phyloP scores from a whole-genome alignment of 2,888 invertebrate species.

The Linnaemya vulpina region DNA sequence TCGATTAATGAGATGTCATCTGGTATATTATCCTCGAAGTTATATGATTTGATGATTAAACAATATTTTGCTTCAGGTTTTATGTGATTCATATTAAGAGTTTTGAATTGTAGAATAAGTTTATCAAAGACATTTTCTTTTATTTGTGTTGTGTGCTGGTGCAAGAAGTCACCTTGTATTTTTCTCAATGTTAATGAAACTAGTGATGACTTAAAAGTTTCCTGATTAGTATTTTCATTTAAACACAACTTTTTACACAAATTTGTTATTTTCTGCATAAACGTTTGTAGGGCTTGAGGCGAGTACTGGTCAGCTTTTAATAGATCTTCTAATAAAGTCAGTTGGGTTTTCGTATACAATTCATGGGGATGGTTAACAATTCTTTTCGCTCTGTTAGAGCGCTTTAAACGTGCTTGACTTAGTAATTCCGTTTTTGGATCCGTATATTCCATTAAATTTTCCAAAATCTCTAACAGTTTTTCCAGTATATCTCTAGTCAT shows the following conservation, averaged over 20 bases:
- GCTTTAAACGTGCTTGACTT: slow-evolving; percentile 52
- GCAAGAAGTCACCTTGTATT: slow-evolving; percentile 50
- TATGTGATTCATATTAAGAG: slow-evolving; percentile 36
- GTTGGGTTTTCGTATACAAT: slow-evolving; percentile 59
- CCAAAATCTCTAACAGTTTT: slow-evolving; percentile 64
- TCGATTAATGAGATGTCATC: slow-evolving; percentile 55
- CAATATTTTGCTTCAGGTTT: slow-evolving; percentile 57
- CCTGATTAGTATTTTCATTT: slow-evolving; percentile 26
- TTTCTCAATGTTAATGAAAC: slow-evolving; percentile 56
- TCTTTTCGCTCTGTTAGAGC: slow-evolving; percentile 31
- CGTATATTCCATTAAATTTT: slow-evolving; percentile 51
- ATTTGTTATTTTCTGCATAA: slow-evolving; percentile 59
- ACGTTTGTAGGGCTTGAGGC: slow-evolving; percentile 20
- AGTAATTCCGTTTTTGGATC: neutral
- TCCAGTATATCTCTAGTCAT: slow-evolving; percentile 49
- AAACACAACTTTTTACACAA: slow-evolving; percentile 59
- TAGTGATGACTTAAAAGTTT: slow-evolving; percentile 47
- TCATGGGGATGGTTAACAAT: slow-evolving; percentile 60
- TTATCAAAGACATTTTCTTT: slow-evolving; percentile 63
- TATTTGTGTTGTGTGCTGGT: slow-evolving; percentile 60
- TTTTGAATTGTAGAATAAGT: slow-evolving; percentile 59
- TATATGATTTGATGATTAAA: slow-evolving; percentile 60
- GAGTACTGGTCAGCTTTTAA: slow-evolving; percentile 55
- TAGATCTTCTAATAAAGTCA: slow-evolving; percentile 62
- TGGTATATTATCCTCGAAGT: slow-evolving; percentile 38